phyloP scores from a whole-genome alignment of 92 coral and sea anemone genomes.

The Zoanthus sociatus region DNA sequence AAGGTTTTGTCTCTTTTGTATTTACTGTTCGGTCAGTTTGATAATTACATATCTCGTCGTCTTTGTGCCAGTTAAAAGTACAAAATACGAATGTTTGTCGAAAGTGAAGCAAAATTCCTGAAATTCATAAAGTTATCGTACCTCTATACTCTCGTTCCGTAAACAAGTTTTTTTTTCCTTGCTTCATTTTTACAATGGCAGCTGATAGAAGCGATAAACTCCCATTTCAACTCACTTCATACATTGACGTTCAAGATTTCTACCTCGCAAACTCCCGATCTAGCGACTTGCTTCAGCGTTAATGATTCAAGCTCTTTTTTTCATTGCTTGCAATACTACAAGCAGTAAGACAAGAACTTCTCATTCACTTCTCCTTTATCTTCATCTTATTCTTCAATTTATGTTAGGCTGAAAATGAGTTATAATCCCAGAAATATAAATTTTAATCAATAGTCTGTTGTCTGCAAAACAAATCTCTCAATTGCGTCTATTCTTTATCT shows the following conservation, averaged over 20 bases:
- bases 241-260: neutral
- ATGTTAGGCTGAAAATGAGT: constrained; percentile 34
- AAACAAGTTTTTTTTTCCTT: neutral
- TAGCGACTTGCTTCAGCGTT: neutral
- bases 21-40: constrained; percentile 21
- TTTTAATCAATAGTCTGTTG: constrained; percentile 43
- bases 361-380: constrained; percentile 27
- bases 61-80: neutral
- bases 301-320: neutral
- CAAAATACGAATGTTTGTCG: neutral
- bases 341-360: constrained; percentile 5
- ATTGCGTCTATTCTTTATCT: constrained; percentile 43
- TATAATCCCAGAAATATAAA: constrained; percentile 47
- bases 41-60: neutral
- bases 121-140: neutral
- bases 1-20: constrained; percentile 18
- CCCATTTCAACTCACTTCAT: constrained; percentile 9
- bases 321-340: neutral
- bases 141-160: neutral
- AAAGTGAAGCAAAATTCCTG: constrained; percentile 16
- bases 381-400: constrained; percentile 32
- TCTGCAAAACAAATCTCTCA: constrained; percentile 45
- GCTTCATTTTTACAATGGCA: constrained; percentile 24
- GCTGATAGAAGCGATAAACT: constrained; percentile 17
- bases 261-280: neutral